Base-by-base conservation (phyloP, 2,797 vertebrate species). In the Pygocentrus nattereri region DNA sequence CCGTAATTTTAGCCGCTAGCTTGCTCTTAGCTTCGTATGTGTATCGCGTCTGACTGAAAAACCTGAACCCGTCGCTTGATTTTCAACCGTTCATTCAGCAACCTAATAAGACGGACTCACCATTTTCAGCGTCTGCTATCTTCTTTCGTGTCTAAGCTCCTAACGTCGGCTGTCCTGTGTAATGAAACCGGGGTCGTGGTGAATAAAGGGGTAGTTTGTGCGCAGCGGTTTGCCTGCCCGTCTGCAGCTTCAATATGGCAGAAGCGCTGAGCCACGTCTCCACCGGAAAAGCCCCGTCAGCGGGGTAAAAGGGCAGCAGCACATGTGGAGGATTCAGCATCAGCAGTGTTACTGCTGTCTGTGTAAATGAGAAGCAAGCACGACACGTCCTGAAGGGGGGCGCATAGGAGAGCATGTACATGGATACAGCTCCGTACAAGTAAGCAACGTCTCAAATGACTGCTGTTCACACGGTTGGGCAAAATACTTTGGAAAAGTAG, bases 231-330 rank as follows among this genome's bases (percentile, higher is more conserved):
- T 88, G 34, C 23, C 13, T 25, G 75, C 23, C 49, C 74, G 73
- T 68, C 84, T 59, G 83, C 85, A 83, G 82, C 88, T 89, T 30
- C 93, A 95, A 96, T 95, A 96, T 96, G 96, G 96, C 95, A 91
- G 94, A 88, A 74, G 52, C 59, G 54, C 83, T 87, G 76, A 88
- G 90, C 90, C 90, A 91, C 90, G 90, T 91, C 88, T 91, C 87
- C 90, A 90, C 88, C 90, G 90, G 90, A 91, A 91, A 86, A n/a
- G 72, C 78, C 78, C 69, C 52, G 74, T 86, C 82, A 78, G 79
- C 38, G 52, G 70, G 83, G 82, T 79, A 52, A 85, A 83, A 78
- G 72, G 76, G 79, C 81, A 83, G 56, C 13, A 78, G 74, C 80
- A 72, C 68, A 88, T 89, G 90, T 88, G 88, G 88, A 90, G 71